These are phyloP conservation scores for Drosophila neonasuta DNA, from an alignment of 2,888 invertebrate genomes.

Conservation along the genomic window DNA sequence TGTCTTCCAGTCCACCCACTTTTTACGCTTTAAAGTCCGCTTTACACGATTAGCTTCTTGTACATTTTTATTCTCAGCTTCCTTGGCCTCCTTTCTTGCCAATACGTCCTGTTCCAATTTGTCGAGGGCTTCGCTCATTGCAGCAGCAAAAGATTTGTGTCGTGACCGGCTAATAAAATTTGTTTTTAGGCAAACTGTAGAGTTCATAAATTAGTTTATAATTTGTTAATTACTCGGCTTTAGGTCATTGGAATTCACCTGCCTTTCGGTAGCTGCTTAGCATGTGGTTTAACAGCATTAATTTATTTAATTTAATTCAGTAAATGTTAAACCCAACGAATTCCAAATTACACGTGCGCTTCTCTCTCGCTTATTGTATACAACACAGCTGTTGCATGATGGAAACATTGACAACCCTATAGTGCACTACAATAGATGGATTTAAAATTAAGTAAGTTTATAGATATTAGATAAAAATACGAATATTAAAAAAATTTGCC, in stretches of 20 bases:
- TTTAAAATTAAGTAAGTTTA: not conserved
- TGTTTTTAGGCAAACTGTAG: slow-evolving; percentile 62
- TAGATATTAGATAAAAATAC: not conserved
- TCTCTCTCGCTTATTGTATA: slow-evolving; percentile 5
- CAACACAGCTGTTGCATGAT: slow-evolving; percentile 51
- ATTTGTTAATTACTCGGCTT: not conserved
- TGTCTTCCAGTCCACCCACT: slow-evolving; percentile 79
- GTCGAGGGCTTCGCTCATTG: slow-evolving; percentile 80
- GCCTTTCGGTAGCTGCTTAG: slow-evolving; percentile 64
- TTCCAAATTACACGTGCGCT: slow-evolving; percentile 47
- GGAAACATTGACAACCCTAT: not conserved
- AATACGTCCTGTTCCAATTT: slow-evolving; percentile 62
- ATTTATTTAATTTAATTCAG: slow-evolving; percentile 38
- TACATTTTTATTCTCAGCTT: slow-evolving; percentile 46
- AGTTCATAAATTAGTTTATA: not conserved
- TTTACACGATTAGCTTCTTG: slow-evolving; percentile 68
- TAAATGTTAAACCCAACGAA: slow-evolving; percentile 4
- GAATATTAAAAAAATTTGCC: not conserved
- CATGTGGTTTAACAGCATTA: slow-evolving; percentile 53
- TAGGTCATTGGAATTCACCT: slow-evolving; percentile 71
- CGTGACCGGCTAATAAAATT: slow-evolving; percentile 29
- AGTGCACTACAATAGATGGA: not conserved
- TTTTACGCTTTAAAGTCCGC: slow-evolving; percentile 74
- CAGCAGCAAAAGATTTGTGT: slow-evolving; percentile 72
- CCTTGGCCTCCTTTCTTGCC: slow-evolving; percentile 56